Evolutionary conservation across 1,140 invertebrate species (phyloP), one percentile per base, ranked within the genome.

Genomic region (Magallana angulata): DNA sequence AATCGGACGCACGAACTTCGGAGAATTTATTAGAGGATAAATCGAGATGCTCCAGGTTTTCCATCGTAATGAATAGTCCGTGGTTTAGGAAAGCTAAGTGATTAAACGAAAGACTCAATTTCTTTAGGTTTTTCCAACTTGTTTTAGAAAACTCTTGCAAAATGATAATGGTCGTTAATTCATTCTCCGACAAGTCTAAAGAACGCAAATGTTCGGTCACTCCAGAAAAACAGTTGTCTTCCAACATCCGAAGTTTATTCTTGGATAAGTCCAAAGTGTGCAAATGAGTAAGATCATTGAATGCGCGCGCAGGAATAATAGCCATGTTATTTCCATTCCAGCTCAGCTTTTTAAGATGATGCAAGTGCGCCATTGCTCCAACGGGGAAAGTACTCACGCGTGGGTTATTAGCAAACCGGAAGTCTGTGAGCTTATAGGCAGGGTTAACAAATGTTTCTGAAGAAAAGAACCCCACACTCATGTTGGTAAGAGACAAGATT

Each of bases 311-410:
- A 36, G 68, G 68, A 30, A 76, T 76, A 9, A 36, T 11, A 24
- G 18, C 36, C 68, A 76, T 76, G 4, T 30, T 24, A 76, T 76
- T 76, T 76, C 68, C 68, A 30, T 18, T 76, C 68, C 68, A 76
- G 12, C 24, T 24, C 14, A 76, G 24, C 14, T 76, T 76, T 76
- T 30, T 7, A 76, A 30, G 24, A 30, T 76, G 36, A 76, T 30
- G 14, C 24, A 76, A 12, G 36, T 76, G 24, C 36, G 8, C 36
- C 24, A 76, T 76, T 24, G 68, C 68, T 30, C 68, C 68, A 24
- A 76, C 68, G 12, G 68, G 68, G 36, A 76, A 76, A 12, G 68
- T 76, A 8, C 24, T 48, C 0, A 76, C 68, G 11, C 12, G 24
- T 12, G 68, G 68, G 36, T 76, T 76, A 30, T 76, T 24, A 30